Conservation (phyloP, 1,140 invertebrate species). For the Battus philenor region DNA sequence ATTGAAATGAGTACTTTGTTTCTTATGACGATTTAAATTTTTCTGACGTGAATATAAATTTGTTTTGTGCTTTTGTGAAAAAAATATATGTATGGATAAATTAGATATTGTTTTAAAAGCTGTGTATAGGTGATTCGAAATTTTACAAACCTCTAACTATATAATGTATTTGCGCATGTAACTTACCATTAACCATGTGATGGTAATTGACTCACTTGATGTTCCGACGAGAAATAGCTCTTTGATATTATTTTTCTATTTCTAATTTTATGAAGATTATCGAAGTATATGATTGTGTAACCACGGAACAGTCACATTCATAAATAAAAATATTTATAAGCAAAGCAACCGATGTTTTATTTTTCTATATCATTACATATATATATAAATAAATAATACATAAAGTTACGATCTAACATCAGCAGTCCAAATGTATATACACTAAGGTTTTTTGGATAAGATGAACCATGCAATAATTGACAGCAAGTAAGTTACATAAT, state of each 20-base stretch:
- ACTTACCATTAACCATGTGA: slow-evolving; percentile 19
- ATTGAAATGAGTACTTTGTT: slow-evolving; percentile 34
- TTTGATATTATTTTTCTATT: slow-evolving; percentile 76
- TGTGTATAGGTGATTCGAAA: slow-evolving; percentile 24
- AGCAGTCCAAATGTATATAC: no score
- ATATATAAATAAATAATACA: no score
- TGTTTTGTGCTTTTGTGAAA: slow-evolving; percentile 32
- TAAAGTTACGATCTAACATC: no score
- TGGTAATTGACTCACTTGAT: slow-evolving; percentile 54
- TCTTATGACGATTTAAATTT: slow-evolving; percentile 32
- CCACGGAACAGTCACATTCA: slow-evolving; percentile 63
- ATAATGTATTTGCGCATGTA: slow-evolving; percentile 21
- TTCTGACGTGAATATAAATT: slow-evolving; percentile 28
- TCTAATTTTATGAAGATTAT: slow-evolving; percentile 72
- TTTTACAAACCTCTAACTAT: slow-evolving; percentile 35
- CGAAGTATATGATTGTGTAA: slow-evolving; percentile 68
- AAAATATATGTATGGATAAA: slow-evolving; percentile 19
- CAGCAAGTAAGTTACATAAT: no score
- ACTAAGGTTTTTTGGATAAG: no score
- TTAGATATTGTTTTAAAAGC: slow-evolving; percentile 30
- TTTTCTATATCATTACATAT: slow-evolving; percentile 20
- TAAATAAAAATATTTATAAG: slow-evolving; percentile 74
- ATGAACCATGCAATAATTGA: no score
- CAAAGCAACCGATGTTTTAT: slow-evolving; percentile 55
- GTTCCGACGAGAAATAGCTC: slow-evolving; percentile 65